A percentile compares a stretch with the other conserved stretches of the same genome.
Conservation (phyloP, 2,113 vertebrate species). For the Trachemys scripta region DNA sequence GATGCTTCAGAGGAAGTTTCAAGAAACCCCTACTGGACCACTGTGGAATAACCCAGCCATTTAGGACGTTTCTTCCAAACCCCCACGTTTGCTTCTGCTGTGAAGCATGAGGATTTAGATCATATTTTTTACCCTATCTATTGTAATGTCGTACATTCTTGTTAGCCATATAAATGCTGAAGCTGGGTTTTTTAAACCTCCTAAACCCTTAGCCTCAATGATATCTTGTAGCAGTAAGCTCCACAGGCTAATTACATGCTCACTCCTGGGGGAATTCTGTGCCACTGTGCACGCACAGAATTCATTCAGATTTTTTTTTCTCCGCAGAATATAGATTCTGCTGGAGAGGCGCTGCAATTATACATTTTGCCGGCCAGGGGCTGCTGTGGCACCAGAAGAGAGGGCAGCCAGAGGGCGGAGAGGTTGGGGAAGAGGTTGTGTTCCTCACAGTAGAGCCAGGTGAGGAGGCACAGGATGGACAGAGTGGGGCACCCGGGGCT, state of each 20-base stretch:
- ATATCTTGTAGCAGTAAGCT: rapidly evolving
- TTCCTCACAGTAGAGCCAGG: too few species aligned
- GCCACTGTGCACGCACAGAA: too few species aligned
- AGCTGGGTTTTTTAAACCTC: neutral
- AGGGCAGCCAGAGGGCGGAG: too few species aligned
- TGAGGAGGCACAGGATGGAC: too few species aligned
- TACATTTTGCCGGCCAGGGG: too few species aligned
- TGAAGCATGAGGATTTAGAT: neutral
- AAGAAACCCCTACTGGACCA: neutral
- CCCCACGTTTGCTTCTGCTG: neutral
- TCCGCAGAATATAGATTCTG: too few species aligned
- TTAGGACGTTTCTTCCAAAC: neutral
- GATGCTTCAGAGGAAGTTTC: neutral
- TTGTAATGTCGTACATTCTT: neutral
- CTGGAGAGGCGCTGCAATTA: too few species aligned
- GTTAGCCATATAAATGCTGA: neutral
- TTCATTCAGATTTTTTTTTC: too few species aligned
- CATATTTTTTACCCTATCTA: neutral
- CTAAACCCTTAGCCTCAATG: neutral
- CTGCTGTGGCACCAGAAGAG: too few species aligned
- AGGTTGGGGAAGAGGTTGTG: too few species aligned
- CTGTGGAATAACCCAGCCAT: neutral
- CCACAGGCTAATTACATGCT: neutral
- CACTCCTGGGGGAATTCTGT: too few species aligned
- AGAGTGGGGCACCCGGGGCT: too few species aligned